These are phyloP conservation scores for Ciconia boyciana DNA, from an alignment of 2,113 vertebrate genomes.

Conservation along the genomic window DNA sequence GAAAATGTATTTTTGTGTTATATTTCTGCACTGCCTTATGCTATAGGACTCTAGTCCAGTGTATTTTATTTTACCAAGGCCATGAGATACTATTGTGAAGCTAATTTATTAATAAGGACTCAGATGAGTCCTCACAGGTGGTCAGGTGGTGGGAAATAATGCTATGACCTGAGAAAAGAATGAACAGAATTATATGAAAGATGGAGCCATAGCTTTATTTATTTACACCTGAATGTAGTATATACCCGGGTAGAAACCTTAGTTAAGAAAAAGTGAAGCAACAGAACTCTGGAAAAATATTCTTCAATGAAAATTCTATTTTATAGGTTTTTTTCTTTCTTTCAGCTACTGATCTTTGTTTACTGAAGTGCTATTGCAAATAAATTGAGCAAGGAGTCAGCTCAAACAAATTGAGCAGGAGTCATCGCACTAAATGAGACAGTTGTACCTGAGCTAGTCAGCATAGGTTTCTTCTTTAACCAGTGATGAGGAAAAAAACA, in stretches of 20 bases:
- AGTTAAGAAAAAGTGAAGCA: neutral
- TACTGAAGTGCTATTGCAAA: neutral
- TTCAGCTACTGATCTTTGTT: neutral
- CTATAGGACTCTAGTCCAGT: neutral
- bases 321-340: neutral
- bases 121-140: neutral
- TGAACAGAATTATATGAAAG: neutral
- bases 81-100: neutral
- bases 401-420: neutral
- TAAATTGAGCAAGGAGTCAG: neutral
- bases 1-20: neutral
- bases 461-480: neutral
- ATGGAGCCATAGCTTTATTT: neutral
- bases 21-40: neutral
- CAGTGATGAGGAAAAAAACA: neutral
- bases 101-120: neutral
- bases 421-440: neutral
- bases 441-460: neutral
- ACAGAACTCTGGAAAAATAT: neutral
- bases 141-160: neutral
- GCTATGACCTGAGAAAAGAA: neutral
- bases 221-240: neutral
- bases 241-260: neutral
- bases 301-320: neutral
- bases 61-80: neutral